phyloP scores from a whole-genome alignment of 2,888 invertebrate genomes.

The Elegia similella region DNA sequence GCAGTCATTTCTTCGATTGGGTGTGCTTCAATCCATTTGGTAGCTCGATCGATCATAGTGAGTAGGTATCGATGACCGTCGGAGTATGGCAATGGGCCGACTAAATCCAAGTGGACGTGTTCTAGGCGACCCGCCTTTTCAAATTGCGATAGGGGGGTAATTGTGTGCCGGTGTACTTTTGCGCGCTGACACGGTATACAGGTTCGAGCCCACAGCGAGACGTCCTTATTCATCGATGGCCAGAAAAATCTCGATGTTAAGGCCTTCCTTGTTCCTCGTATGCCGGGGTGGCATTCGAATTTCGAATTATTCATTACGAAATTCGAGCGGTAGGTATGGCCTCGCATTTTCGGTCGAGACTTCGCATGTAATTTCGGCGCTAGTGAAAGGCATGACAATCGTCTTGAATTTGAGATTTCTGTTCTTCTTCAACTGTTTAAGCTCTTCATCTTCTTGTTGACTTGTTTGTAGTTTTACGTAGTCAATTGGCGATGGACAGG shows the following conservation, averaged over 20 bases:
- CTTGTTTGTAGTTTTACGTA: too few relatives aligned
- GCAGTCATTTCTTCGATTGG: neutral
- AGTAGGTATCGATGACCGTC: neutral
- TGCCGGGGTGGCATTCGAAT: neutral
- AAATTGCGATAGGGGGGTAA: too few relatives aligned
- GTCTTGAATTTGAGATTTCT: too few relatives aligned
- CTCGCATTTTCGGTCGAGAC: neutral
- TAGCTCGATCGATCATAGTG: neutral
- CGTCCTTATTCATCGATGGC: neutral
- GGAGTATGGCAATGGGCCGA: neutral
- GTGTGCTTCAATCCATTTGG: neutral
- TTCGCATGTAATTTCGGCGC: neutral
- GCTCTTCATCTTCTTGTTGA: too few relatives aligned
- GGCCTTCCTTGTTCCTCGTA: neutral
- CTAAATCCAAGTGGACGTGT: neutral
- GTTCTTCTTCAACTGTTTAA: too few relatives aligned
- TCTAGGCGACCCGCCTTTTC: neutral
- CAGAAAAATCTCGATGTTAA: too few relatives aligned
- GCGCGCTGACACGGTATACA: neutral
- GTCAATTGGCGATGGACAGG: too few relatives aligned
- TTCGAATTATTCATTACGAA: neutral
- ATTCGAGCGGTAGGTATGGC: neutral
- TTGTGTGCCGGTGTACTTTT: neutral
- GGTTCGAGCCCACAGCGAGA: neutral
- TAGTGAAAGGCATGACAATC: too few relatives aligned